Base-by-base conservation (phyloP, 2,888 invertebrate genomes). In the Cabera pusaria region DNA sequence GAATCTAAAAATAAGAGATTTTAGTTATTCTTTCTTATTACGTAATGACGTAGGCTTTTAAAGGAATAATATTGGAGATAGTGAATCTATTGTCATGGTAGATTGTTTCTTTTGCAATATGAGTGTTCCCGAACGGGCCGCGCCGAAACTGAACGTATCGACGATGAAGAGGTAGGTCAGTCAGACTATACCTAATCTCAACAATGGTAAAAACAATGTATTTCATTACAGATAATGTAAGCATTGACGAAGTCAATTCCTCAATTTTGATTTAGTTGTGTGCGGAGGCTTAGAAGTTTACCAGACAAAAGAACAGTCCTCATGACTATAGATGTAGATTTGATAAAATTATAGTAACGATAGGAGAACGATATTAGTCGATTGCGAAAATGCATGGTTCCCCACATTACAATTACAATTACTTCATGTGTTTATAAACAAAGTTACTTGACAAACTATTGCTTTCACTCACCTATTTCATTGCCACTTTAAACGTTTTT, bases 361-460 rank as follows among this genome's bases (percentile, higher is more conserved):
- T 71, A 72, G 63, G 70, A 66, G 49, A 52, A 51, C 53, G 20
- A 40, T 49, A 52, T 61, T 80, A 84, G 82, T 64, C 70, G 74
- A 71, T 75, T 75, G 78, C 76, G 71, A 70, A 69, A 60, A 60
- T 79, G 88, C 88, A 88, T 88, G 88, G 61, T 64, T 69, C 69
- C 82, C 79, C 74, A 74, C 66, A 72, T 70, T 84, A 88, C 80
- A n/a, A n/a, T n/a, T n/a, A n/a, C n/a, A n/a, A n/a, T 87, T 88
- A 88, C 83, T 87, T 88, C 88, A 88, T 88, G 88, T 88, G 88
- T 87, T 87, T 75, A 84, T 88, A 86, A 88, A 87, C 87, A 88
- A 87, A 84, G 84, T 87, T 85, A 87, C 81, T 71, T 78, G 82
- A 84, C 84, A 82, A 84, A 88, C 81, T 68, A 44, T 70, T 71